Conservation (phyloP, 2,888 invertebrate species). For the Maniola hyperantus region DNA sequence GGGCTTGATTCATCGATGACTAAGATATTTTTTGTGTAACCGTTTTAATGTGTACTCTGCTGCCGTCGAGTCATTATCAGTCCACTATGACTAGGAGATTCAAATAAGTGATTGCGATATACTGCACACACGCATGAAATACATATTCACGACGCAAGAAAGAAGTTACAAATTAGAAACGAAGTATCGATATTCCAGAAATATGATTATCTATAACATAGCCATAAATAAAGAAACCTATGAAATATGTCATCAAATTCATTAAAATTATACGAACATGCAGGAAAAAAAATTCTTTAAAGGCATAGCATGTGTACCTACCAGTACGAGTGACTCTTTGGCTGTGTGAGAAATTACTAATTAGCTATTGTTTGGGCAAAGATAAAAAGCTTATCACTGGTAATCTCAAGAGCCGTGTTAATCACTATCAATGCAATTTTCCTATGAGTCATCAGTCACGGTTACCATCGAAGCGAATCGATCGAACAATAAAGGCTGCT, state of each 20-base stretch:
- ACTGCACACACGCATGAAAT: not conserved
- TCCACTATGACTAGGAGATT: constrained; percentile 34
- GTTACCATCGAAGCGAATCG: not conserved
- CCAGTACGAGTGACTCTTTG: not conserved
- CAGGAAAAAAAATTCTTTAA: not conserved
- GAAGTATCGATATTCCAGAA: not conserved
- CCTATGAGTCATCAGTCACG: not conserved
- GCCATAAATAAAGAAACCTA: not conserved
- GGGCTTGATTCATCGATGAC: constrained; percentile 70
- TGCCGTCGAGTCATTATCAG: constrained; percentile 54
- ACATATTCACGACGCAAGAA: not conserved
- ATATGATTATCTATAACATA: not conserved
- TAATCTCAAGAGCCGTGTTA: not conserved
- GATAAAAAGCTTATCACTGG: not conserved
- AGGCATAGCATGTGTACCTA: not conserved
- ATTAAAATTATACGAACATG: not conserved
- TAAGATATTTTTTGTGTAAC: constrained; percentile 60
- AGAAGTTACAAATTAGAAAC: not conserved
- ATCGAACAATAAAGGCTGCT: not conserved
- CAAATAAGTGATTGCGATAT: constrained; percentile 7
- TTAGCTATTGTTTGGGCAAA: constrained; percentile 2
- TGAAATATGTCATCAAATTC: not conserved
- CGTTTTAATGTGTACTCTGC: constrained; percentile 32
- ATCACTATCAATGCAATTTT: not conserved
- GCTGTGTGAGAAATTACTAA: not conserved